Evolutionary conservation across 2,888 invertebrate species (phyloP), one percentile per base, ranked within the genome.

Genomic region (Rhimphoctona megacephalus): DNA sequence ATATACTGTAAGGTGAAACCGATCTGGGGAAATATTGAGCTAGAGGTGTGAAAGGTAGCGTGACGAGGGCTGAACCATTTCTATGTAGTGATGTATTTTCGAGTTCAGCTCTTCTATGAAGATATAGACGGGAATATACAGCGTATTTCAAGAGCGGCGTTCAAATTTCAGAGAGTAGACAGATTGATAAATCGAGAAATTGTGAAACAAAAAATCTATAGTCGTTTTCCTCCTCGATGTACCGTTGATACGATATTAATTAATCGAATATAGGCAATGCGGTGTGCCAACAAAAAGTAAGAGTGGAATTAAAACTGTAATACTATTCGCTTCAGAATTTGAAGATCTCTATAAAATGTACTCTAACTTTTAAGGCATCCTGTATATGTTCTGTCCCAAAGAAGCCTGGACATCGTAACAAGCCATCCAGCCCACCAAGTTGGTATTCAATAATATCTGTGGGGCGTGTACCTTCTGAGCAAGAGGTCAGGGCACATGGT

Each of bases 401-500:
- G 39, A 36, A 39, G 33, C 9, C 36, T 36, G 73, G 54, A 54
- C 73, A 54, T 8, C 36, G 54, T 57, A 73, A 73, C 73, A 54
- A 73, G 73, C 54, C 73, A 39, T 57, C 54, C 73, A 54, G 8
- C 73, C 73, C 73, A 57, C 73, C 22, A 39, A n/a, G 57, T 73
- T 73, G 22, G 54, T 73, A 66, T 77, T 77, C 77, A 77, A 77
- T 77, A 66, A 77, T 77, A 77, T 77, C 77, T 49, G 66, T 77
- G 19, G 66, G 77, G 77, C 77, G 77, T 77, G 30, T 49, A 66
- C 49, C 64, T 33, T 66, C 49, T 57, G 66, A 66, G 30, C 39
- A 73, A 73, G 39, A 70, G 70, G 70, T 49, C 49, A 49, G 70
- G 36, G 36, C 73, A 73, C 73, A 73, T 54, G 73, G 22, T 22